Evolutionary conservation across 1,140 invertebrate species (phyloP), one percentile per base, ranked within the genome.

Genomic region (Antheraea mylitta): DNA sequence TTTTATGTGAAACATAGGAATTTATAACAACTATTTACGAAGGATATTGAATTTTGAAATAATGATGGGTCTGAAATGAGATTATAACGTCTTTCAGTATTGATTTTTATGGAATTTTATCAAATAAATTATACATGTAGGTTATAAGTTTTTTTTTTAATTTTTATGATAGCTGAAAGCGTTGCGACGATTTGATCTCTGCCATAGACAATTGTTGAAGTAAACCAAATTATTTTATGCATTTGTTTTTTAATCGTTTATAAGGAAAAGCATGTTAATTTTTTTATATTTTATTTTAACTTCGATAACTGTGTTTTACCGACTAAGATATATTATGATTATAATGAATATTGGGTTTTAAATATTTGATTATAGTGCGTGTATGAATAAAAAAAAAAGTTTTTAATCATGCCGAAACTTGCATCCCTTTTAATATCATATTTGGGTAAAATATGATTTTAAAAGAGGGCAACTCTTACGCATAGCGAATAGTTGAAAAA

Each of bases 141-240:
- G 67, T 18, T 60, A 18, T 73, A 64, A 67, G 67, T 72, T 69
- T 61, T 74, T 70, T 68, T 71, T 71, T 67, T 68, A 67, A 67
- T 48, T 81, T 85, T 83, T 86, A 81, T 82, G 74, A 85, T 86
- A 85, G 87, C 87, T 89, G 16, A 81, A 89, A 87, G 89, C 87
- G 77, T 76, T 78, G 82, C 83, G 89, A 89, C 84, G 76, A 86
- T 88, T 83, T 77, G 81, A 85, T 87, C 82, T 83, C 72, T 74
- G 77, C 75, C 64, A 78, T 74, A 82, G 83, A 89, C 81, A 78
- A 84, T 89, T 89, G 87, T 91, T 89, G 89, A 89, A 91, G 87
- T 89, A 86, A 91, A 89, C 83, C 64, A 76, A 59, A 77, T 78
- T 70, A 72, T 68, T 74, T 68, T 82, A 78, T 77, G 76, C 53